These are phyloP conservation scores for Lacerta bilineata DNA, from an alignment of 2,797 vertebrate species.

Conservation along the genomic window DNA sequence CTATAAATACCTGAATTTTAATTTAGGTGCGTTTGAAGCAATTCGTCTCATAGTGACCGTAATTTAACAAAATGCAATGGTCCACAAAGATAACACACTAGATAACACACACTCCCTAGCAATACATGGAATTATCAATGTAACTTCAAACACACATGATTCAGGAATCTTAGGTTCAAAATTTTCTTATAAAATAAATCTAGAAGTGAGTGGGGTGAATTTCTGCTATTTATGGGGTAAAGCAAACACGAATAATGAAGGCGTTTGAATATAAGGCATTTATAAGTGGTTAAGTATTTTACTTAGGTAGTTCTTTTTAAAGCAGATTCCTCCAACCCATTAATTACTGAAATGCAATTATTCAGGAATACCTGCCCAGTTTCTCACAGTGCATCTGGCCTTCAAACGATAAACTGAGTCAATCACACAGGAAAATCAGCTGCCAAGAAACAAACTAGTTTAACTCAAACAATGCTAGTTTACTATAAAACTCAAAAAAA, in stretches of 20 bases:
- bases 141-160: not conserved
- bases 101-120: not conserved
- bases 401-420: conserved; percentile 69
- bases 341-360: conserved; percentile 25
- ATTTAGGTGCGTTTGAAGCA: not conserved
- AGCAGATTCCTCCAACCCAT: not conserved
- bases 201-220: not conserved
- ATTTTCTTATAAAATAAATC: not conserved
- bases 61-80: not conserved
- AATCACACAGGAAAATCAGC: conserved; percentile 58
- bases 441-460: conserved; percentile 40
- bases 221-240: not conserved
- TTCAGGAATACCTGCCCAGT: conserved; percentile 9
- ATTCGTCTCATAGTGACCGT: not conserved
- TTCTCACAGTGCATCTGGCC: conserved; percentile 50
- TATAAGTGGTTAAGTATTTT: not conserved
- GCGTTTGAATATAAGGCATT: not conserved
- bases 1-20: not conserved
- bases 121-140: not conserved
- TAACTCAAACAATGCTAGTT: not conserved
- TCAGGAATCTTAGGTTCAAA: not conserved
- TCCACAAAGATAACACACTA: no score
- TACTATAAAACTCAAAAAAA: conserved; percentile 26
- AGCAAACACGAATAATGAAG: not conserved
- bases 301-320: not conserved